phyloP scores from a whole-genome alignment of 2,113 vertebrate genomes.

The Cyanoderma ruficeps region DNA sequence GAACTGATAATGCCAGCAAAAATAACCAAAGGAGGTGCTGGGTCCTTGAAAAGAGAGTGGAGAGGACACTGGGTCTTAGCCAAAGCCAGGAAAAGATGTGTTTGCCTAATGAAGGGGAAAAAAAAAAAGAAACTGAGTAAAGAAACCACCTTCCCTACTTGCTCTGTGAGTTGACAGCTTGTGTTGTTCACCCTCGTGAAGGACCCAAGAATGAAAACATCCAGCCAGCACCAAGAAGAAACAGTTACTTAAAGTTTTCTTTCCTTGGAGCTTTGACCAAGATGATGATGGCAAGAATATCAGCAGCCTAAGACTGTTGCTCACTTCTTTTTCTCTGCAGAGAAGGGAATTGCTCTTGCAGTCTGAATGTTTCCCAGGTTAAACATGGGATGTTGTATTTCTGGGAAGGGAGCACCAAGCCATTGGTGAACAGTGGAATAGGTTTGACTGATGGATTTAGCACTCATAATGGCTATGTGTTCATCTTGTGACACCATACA shows the following conservation, averaged over 20 bases:
- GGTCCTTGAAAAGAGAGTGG: neutral
- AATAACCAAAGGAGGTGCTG: neutral
- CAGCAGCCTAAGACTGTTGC: neutral
- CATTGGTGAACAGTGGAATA: neutral
- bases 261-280: neutral
- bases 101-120: neutral
- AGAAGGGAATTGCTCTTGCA: neutral
- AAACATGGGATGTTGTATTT: rapidly evolving
- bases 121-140: neutral
- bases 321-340: neutral
- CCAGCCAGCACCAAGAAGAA: neutral
- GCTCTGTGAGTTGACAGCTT: neutral
- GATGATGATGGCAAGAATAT: neutral
- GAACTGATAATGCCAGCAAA: neutral
- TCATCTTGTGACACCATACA: neutral
- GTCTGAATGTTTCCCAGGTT: neutral
- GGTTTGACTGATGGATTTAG: neutral
- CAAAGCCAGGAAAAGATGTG: neutral
- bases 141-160: neutral
- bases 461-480: rapidly evolving
- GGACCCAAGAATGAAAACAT: neutral
- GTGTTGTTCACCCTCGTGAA: neutral
- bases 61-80: neutral
- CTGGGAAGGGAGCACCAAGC: neutral
- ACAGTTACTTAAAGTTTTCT: neutral